Conservation (phyloP, 2,113 vertebrate genomes). For the Hemicordylus capensis region DNA sequence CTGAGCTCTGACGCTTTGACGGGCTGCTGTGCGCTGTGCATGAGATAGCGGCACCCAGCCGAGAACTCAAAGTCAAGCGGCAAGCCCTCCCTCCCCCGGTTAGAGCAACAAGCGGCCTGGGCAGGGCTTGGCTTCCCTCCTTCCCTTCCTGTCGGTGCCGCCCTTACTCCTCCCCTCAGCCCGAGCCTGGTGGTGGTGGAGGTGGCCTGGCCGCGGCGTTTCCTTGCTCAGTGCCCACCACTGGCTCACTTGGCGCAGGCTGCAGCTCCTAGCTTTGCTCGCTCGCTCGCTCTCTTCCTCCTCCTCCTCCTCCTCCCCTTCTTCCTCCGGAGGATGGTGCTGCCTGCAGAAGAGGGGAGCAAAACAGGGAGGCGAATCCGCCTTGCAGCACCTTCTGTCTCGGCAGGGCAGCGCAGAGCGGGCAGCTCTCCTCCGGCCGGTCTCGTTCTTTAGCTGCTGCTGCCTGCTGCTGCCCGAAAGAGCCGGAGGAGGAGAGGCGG, state of each 20-base stretch:
- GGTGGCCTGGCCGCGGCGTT: neutral
- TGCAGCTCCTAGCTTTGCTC: neutral
- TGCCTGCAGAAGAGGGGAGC: slow-evolving; percentile 66
- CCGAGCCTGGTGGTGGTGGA: neutral
- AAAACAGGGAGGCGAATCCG: no score
- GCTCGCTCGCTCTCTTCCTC: neutral
- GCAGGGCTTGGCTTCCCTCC: neutral
- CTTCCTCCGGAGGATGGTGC: slow-evolving; percentile 6
- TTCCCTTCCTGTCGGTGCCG: neutral
- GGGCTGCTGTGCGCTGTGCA: no score
- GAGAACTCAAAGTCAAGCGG: no score
- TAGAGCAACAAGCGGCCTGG: neutral
- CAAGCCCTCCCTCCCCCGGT: neutral
- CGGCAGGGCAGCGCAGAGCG: no score
- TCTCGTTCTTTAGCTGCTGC: no score
- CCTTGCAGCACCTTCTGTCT: no score
- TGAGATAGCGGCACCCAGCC: no score
- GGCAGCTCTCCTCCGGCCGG: no score
- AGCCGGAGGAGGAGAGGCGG: no score
- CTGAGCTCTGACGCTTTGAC: no score
- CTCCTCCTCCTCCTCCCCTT: no score
- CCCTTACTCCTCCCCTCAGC: neutral
- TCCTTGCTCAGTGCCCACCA: neutral
- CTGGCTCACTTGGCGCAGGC: neutral
- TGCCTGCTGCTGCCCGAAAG: no score